Evolutionary conservation across 1,140 invertebrate species (phyloP), one percentile per base, ranked within the genome.

Genomic region (Lepidotrigona ventralis): DNA sequence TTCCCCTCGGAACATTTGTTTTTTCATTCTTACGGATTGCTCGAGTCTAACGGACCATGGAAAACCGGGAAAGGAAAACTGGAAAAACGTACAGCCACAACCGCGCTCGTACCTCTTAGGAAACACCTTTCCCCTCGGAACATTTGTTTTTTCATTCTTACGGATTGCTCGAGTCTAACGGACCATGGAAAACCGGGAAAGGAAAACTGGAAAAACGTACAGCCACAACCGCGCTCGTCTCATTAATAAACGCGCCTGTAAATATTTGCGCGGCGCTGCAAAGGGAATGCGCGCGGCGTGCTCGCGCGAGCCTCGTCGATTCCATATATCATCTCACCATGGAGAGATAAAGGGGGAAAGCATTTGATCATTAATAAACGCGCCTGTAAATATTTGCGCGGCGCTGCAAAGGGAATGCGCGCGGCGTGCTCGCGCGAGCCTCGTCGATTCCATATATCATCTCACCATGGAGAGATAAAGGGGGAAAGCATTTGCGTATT

Each of bases 11-110:
- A 3, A 26, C 5, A 15, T 69, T 70, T 19, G 53, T 58, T 60
- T 68, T 79, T 29, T 58, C 19, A 60, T 46, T 79, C 64, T 74
- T 29, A 9, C 15, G 46, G 39, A 53, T 80, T 73, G 63, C 56
- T 29, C 12, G 1, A 6, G n/a, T 14, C 12, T 4, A 6, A 26
- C 9, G 12, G 12, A 46, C 39, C 21, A n/a, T 0, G n/a, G 21
- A 11, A 63, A 15, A 8, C 39, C 46, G n/a, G n/a, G 9, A 23
- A 39, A 14, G 8, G 14, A 14, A 33, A 19, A 29, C 17, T 4
- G 6, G 75, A 15, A 23, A 33, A 46, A 23, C 5, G 29, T 4
- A 23, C 17, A 14, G 29, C 11, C 6, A 4, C 33, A n/a, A 33
- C 29, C 12, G 33, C 33, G 33, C 33, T 39, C 2, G 19, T 69